A percentile compares a stretch with the other conserved stretches of the same genome.
phyloP scores from a whole-genome alignment of 2,888 invertebrate genomes.

The Cotesia congregata region DNA sequence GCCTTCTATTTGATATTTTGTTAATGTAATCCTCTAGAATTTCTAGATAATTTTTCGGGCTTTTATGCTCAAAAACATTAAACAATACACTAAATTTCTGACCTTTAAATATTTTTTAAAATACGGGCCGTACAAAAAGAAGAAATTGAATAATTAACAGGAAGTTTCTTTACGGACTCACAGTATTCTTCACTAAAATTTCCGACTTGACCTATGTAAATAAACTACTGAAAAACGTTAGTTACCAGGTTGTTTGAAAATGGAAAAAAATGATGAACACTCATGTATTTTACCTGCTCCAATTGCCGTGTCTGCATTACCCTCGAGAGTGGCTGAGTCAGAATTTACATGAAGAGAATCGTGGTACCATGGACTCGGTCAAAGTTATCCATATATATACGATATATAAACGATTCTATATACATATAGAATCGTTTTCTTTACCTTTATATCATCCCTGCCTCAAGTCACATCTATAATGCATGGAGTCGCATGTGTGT shows the following conservation, averaged over 20 bases:
- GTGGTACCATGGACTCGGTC: constrained; percentile 37
- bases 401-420: no score
- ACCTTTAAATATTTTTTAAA: no score
- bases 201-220: neutral
- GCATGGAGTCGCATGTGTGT: constrained; percentile 46
- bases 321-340: constrained; percentile 30
- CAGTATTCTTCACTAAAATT: neutral
- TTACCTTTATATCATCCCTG: constrained; percentile 30
- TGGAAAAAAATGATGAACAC: neutral
- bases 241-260: neutral
- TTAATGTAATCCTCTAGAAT: no score
- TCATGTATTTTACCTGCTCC: constrained; percentile 2
- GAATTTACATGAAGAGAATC: constrained; percentile 50
- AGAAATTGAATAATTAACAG: no score
- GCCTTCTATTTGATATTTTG: no score
- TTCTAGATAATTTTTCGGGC: no score
- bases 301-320: constrained; percentile 8
- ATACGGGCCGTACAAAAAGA: no score
- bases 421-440: constrained; percentile 32
- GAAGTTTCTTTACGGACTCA: no score
- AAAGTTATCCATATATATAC: constrained; percentile 26
- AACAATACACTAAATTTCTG: no score
- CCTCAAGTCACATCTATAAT: constrained; percentile 50
- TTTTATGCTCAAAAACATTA: no score
- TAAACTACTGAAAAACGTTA: neutral